These are phyloP conservation scores for Ophion ventricosus DNA, from an alignment of 2,888 invertebrate species.

Conservation along the genomic window DNA sequence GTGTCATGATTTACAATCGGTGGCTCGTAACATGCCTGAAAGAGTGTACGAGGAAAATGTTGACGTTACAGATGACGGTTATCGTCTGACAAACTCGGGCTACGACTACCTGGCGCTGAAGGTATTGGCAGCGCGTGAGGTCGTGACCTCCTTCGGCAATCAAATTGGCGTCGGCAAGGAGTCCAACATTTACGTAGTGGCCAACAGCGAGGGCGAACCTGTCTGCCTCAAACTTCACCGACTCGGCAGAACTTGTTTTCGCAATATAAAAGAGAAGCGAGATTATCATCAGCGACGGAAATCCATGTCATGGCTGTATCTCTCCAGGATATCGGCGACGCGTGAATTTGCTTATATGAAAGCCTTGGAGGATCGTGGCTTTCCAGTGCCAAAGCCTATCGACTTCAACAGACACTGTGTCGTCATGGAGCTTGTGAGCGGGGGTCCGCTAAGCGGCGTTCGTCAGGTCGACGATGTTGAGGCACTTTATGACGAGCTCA, in stretches of 20 bases:
- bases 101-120: slow-evolving; percentile 98
- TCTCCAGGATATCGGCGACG: slow-evolving; percentile 97
- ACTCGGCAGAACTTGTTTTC: slow-evolving; percentile 97
- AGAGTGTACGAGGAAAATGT: background rate
- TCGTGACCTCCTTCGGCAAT: slow-evolving; percentile 95
- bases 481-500: slow-evolving; percentile 94
- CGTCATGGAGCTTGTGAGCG: slow-evolving; percentile 96
- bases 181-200: slow-evolving; percentile 97
- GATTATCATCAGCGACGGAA: slow-evolving; percentile 98
- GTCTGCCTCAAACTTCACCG: slow-evolving; percentile 96
- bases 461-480: slow-evolving; percentile 88
- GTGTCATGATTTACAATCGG: too few species aligned
- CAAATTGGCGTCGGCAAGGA: slow-evolving; percentile 99
- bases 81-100: slow-evolving; percentile 96
- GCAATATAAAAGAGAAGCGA: slow-evolving; percentile 97
- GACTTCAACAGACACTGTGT: slow-evolving; percentile 98
- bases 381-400: slow-evolving; percentile 97
- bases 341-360: slow-evolving; percentile 99
- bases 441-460: slow-evolving; percentile 90
- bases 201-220: slow-evolving; percentile 90
- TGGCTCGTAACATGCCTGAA: background rate
- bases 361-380: slow-evolving; percentile 93
- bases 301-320: slow-evolving; percentile 96
- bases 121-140: slow-evolving; percentile 90
- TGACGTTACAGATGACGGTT: slow-evolving; percentile 93